Base-by-base conservation (phyloP, 2,888 invertebrate species). In the Leptinotarsa rubiginosa region DNA sequence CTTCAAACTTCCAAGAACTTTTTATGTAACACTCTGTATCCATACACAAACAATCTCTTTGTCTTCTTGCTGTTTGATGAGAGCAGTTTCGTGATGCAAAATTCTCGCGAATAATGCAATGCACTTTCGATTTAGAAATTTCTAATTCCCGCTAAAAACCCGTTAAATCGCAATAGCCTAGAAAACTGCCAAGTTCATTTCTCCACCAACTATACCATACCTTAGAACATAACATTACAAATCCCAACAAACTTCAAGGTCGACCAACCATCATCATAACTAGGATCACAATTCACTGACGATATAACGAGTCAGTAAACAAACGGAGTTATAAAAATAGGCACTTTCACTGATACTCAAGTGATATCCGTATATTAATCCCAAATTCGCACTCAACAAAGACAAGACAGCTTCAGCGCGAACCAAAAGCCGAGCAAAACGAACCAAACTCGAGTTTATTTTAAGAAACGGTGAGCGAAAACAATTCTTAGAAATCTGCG, bases 381-480 rank as follows among this genome's bases (percentile, higher is more conserved):
- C 41, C 15, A 22, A 47, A 67, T n/a, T 67, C 67, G 25, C 49
- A 67, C 65, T 47, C 41, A 66, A 13, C 47, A 49, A 12, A 47
- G 47, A 66, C 10, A 50, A 70, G 22, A 62, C 20, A 47, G 47
- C 54, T 47, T 31, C 68, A 4, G 12, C 64, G 15, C 62, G 49
- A 25, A 47, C 50, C 65, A 50, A 56, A 59, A 71, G 54, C 62
- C 68, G 68, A 75, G 52, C 67, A 41, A 62, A 77, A 77, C 67
- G 70, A 77, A 73, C 78, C 79, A 75, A 79, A 78, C 81, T 79
- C 81, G 78, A 80, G 80, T 81, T 83, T 86, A 86, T 86, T 86
- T 86, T 85, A 83, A 85, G 86, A 85, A 84, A 81, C 82, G 84
- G 85, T 85, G 85, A 85, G 83, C 84, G 81, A 83, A 85, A 79